Conservation (phyloP, 2,113 vertebrate species). For the Cyanoliseus patagonus region DNA sequence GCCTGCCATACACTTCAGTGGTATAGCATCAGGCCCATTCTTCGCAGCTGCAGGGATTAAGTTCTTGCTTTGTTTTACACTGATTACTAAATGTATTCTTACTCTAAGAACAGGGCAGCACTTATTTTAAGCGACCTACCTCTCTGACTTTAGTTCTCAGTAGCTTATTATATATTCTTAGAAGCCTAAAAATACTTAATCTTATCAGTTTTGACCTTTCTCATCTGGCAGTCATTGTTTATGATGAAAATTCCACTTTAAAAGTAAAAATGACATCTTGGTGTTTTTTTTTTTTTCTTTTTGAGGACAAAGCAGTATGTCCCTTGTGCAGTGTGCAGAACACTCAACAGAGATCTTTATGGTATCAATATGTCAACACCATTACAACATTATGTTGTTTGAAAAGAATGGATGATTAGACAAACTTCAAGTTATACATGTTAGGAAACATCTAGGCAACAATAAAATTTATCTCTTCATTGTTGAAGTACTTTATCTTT, state of each 20-base stretch:
- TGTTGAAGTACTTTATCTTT: background rate
- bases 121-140: background rate
- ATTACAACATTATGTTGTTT: background rate
- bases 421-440: background rate
- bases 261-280: background rate
- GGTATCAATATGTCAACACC: background rate
- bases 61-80: background rate
- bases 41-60: background rate
- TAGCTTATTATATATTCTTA: background rate
- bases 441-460: background rate
- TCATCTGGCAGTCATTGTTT: background rate
- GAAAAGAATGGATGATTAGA: background rate
- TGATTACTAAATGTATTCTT: background rate
- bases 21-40: background rate
- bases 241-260: background rate
- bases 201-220: background rate
- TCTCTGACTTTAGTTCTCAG: background rate
- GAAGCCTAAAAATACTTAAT: background rate
- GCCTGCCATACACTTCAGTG: background rate
- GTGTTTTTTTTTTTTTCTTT: background rate
- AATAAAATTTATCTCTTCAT: background rate
- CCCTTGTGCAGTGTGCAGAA: background rate
- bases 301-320: background rate
- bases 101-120: background rate
- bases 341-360: background rate